Evolutionary conservation across 2,113 vertebrate species (phyloP).

Genomic region (Zosterops pallidus): DNA sequence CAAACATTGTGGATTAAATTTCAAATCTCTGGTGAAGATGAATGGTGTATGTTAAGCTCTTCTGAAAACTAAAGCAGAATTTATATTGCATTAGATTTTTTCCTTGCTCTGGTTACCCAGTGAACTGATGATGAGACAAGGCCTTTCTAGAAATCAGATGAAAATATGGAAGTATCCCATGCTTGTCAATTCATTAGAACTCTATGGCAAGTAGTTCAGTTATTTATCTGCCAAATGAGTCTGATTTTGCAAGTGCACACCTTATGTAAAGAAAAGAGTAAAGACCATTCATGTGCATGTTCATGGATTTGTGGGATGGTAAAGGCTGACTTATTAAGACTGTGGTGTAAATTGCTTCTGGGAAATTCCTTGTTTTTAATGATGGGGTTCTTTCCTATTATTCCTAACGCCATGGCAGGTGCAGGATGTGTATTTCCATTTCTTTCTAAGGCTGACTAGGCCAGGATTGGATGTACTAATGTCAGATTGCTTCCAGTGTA

Average conservation of each 20-base stretch:
- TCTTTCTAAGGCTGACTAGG: not conserved
- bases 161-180: slow-evolving; percentile 66
- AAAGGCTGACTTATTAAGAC: not conserved
- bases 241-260: not conserved
- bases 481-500: not conserved
- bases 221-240: not conserved
- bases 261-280: not conserved
- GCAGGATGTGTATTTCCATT: not conserved
- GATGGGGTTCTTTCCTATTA: not conserved
- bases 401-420: not conserved
- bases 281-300: not conserved
- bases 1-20: not conserved
- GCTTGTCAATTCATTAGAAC: slow-evolving; percentile 54
- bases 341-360: not conserved
- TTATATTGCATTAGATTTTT: slow-evolving; percentile 73
- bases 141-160: slow-evolving; percentile 71
- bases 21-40: not conserved
- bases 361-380: not conserved
- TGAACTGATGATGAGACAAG: slow-evolving; percentile 74
- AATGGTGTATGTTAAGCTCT: not conserved
- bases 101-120: slow-evolving; percentile 76
- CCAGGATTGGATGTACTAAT: not conserved
- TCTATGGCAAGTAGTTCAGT: slow-evolving; percentile 66
- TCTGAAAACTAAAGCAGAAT: not conserved
- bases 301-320: not conserved